Evolutionary conservation across 2,888 invertebrate genomes (phyloP).

Genomic region (Nephrotoma appendiculata): DNA sequence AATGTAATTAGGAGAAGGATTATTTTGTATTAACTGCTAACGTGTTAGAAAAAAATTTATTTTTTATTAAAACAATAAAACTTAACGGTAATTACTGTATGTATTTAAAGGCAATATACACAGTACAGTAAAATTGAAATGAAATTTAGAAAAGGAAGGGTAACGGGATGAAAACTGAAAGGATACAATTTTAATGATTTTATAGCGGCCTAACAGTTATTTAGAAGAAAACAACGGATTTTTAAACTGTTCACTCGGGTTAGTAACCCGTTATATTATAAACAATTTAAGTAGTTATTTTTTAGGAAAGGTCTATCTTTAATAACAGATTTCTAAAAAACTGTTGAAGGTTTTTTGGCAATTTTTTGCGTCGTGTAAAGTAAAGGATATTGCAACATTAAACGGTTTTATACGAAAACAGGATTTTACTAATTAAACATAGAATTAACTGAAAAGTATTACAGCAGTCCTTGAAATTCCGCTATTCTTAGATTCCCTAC

Average conservation of each 20-base stretch:
- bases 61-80: neutral
- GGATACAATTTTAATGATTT: neutral
- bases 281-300: neutral
- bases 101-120: neutral
- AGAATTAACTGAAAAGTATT: neutral
- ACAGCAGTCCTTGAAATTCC: neutral
- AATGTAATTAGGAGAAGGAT: neutral
- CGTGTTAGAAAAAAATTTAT: neutral
- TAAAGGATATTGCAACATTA: neutral
- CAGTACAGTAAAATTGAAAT: neutral
- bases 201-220: neutral
- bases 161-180: neutral
- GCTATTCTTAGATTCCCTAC: neutral
- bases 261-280: neutral
- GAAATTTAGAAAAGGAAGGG: neutral
- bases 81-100: neutral
- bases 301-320: neutral
- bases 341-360: neutral
- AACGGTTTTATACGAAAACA: neutral
- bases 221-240: neutral
- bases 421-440: neutral
- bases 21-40: neutral
- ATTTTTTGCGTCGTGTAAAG: neutral
- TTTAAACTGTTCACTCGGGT: neutral
- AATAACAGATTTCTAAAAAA: neutral